Evolutionary conservation across 2,888 invertebrate species (phyloP).

Genomic region (Luffia ferchaultella): DNA sequence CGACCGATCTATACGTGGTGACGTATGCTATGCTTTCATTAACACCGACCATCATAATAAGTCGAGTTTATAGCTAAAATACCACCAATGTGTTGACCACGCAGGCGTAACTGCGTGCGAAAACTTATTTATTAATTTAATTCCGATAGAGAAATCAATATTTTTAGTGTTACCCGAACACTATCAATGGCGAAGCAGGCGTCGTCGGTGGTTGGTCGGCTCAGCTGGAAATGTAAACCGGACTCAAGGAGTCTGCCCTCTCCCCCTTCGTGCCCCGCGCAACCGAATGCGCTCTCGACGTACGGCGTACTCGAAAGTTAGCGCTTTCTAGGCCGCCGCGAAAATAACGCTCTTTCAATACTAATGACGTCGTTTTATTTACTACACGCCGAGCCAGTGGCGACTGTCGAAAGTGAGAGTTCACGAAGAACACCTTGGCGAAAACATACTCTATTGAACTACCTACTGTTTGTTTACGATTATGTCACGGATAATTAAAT

Average conservation of each 20-base stretch:
- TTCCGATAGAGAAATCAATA: background rate
- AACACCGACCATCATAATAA: too few relatives aligned
- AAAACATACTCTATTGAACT: background rate
- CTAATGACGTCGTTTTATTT: background rate
- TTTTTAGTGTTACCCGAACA: background rate
- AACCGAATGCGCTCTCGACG: too few relatives aligned
- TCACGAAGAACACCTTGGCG: background rate
- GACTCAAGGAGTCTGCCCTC: background rate
- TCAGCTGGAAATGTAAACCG: background rate
- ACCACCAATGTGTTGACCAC: too few relatives aligned
- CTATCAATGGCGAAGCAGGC: background rate
- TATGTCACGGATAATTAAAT: background rate
- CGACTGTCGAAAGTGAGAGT: background rate
- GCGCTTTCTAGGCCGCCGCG: background rate
- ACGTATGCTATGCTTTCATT: too few relatives aligned
- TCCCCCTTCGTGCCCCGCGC: background rate
- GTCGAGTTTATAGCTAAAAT: too few relatives aligned
- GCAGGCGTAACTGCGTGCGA: too few relatives aligned
- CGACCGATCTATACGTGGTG: too few relatives aligned
- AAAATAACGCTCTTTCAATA: background rate
- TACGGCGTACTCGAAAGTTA: background rate
- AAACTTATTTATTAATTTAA: background rate
- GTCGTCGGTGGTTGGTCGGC: background rate
- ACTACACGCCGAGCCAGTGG: background rate
- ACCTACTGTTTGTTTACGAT: background rate